Base-by-base conservation (phyloP, 1,140 invertebrate genomes). In the Drosophila simulans region DNA sequence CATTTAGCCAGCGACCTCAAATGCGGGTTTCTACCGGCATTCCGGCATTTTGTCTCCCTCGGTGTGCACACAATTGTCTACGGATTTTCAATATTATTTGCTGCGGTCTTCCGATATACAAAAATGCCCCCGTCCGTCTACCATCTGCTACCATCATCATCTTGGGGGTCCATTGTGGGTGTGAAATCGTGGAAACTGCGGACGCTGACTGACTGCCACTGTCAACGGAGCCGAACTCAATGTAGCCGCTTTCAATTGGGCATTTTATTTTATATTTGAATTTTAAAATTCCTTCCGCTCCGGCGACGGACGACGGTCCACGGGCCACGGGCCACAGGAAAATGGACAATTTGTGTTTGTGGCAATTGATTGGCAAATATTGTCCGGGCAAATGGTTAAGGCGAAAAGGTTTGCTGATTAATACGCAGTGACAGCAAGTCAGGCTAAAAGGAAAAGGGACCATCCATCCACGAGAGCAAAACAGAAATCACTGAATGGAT, bases 181-280 rank as follows among this genome's bases (percentile, higher is more conserved):
- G 80, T 79, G 62, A 83, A 79, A 63, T 52, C 58, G 62, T 57
- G 70, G 51, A 73, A 68, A 52, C 3, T 64, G 64, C 63, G 37
- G 46, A 68, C 68, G 22, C 51, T 70, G 68, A 71, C 68, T 71
- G 68, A 66, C 60, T 56, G 71, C 51, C 51, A 42, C 65, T 62
- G 70, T 66, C 73, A 60, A 45, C 42, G 42, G 59, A 65, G 74
- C 64, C 73, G 69, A 54, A 68, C 69, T 73, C 85, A 85, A 79
- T 91, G 88, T 88, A 73, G 66, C 74, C 77, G 74, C 85, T 83
- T 90, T 88, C 88, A 91, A 91, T 91, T 91, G 88, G 84, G 83
- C 72, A 91, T 88, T 91, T 91, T 91, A 91, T 91, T 91, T 91
- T 91, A 91, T 91, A 91, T 91, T 91, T 91, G 89, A 91, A 91